Evolutionary conservation across 1,140 invertebrate genomes (phyloP).

Genomic region (Rhopalosiphum maidis): DNA sequence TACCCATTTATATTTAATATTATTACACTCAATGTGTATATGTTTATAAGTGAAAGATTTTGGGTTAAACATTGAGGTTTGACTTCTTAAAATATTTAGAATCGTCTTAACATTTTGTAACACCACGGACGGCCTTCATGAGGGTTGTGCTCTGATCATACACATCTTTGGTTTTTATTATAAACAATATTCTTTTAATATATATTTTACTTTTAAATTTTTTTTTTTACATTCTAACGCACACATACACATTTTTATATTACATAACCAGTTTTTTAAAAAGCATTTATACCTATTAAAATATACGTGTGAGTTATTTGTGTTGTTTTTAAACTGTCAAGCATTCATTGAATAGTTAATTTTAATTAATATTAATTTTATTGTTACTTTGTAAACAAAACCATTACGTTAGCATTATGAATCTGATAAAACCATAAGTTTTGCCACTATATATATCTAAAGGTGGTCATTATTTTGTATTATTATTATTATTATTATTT

Average conservation of each 20-base stretch:
- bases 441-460: slow-evolving; percentile 31
- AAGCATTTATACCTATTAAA: slow-evolving; percentile 49
- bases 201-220: background rate
- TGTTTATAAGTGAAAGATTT: background rate
- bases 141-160: slow-evolving; percentile 48
- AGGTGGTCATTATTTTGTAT: slow-evolving; percentile 50
- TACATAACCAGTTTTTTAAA: slow-evolving; percentile 54
- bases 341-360: slow-evolving; percentile 42
- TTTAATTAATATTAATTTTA: slow-evolving; percentile 49
- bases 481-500: slow-evolving; percentile 46
- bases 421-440: slow-evolving; percentile 53
- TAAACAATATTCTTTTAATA: slow-evolving; percentile 32
- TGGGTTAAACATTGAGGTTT: slow-evolving; percentile 13
- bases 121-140: slow-evolving; percentile 56
- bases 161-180: slow-evolving; percentile 33
- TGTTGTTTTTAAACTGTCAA: slow-evolving; percentile 56
- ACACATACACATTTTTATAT: slow-evolving; percentile 55
- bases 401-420: slow-evolving; percentile 48
- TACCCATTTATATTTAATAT: slow-evolving; percentile 5
- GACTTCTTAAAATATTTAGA: slow-evolving; percentile 22
- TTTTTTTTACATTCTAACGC: slow-evolving; percentile 51
- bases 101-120: slow-evolving; percentile 39
- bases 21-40: slow-evolving; percentile 5
- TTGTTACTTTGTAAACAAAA: slow-evolving; percentile 50
- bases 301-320: slow-evolving; percentile 45